Base-by-base conservation (phyloP, 2,797 vertebrate genomes). In the Bovichtus variegatus region DNA sequence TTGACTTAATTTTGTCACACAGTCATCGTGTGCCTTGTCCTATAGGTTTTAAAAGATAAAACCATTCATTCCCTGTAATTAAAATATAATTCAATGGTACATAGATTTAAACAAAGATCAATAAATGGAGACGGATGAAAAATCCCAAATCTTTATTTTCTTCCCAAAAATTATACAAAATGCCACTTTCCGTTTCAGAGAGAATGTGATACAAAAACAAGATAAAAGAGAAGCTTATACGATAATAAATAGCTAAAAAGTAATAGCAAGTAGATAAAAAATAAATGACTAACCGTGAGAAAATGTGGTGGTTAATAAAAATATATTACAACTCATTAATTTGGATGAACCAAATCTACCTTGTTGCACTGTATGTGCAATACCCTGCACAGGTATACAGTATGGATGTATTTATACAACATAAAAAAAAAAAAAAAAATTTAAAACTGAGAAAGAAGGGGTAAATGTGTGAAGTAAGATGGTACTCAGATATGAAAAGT, bases 241-340 rank as follows among this genome's bases (percentile, higher is more conserved):
- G 60, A 74, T 78, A 88, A 95, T 95, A 96, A 95, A 96, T 94
- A 95, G 71, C 84, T 71, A 78, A 46, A 87, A 80, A 80, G 57
- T 61, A 75, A 71, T 59, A 76, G 75, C 57, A 78, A 76, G 77
- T 71, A 81, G 38, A 75, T 71, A 75, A 82, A 87, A 79, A 78
- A 82, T 61, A 60, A 72, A 66, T 47, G 49, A 71, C 15, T 76
- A 67, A 58, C 77, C 84, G 43, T 41, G 57, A 78, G 47, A 80
- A 77, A 88, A 82, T 61, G 54, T 74, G 36, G 44, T 67, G 78
- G 65, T 81, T 80, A 46, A 79, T 81, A 75, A 74, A n/a, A 94
- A 94, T 92, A 95, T 91, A 85, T 93, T 93, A 95, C 92, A 95
- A 90, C 90, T 89, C 62, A 71, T 85, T 74, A 19, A 78, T 89